Evolutionary conservation across 2,113 vertebrate species (phyloP), one percentile per base, ranked within the genome.

Genomic region (Brachyistius frenatus): DNA sequence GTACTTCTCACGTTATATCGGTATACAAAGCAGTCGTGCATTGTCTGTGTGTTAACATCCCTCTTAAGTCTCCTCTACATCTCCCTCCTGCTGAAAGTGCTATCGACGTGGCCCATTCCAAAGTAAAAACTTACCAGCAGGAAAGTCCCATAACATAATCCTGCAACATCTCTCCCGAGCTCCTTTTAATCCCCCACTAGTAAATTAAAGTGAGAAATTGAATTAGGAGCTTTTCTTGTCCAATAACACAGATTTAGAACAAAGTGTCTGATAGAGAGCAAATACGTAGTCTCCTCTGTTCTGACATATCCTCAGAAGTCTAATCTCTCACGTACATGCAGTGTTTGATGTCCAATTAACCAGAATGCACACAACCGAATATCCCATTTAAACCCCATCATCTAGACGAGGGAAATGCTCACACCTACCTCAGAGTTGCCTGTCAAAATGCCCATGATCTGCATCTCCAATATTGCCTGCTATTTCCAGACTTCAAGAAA

Each of bases 271-370:
- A 90, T 90, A 84, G 89, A 83, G 86, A 79, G 78, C 77, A 90
- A 91, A 90, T 86, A 86, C 49, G 55, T 85, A 53, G 76, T 76
- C 85, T 88, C 73, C 75, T 85, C 71, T 86, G 63, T 74, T 85
- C 88, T 88, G 90, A 90, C 84, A 78, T 81, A 88, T 84, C 70
- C 89, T 91, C 84, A 92, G 71, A 88, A 88, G 83, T 85, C 78
- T 91, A 92, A 91, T 93, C 92, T 91, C 86, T 81, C 78, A 80
- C 72, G 61, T 79, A 87, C 88, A 85, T 71, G 73, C 82, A 50
- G 84, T 80, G 85, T 90, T 91, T 92, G 89, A 93, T 91, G 90
- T 92, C 88, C 87, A 93, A 93, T 92, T 93, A 91, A 87, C 64
- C 80, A 89, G 86, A 85, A 93, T 91, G 89, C 87, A 77, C 85